Conservation (phyloP, 2,797 vertebrate species). For the Leptodactylus fallax region DNA sequence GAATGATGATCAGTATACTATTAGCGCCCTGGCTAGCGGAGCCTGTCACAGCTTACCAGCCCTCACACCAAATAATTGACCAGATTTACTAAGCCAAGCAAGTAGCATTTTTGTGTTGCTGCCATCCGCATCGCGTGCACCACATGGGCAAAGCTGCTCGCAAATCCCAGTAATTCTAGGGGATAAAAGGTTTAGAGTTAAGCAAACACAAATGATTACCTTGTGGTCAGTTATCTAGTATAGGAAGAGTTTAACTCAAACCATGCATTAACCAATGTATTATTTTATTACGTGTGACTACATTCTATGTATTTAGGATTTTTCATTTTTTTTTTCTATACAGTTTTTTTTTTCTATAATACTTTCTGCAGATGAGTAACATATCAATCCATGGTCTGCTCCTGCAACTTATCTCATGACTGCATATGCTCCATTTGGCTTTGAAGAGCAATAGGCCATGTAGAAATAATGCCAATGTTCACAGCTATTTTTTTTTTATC, state of each 20-base stretch:
- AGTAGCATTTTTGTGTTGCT: slow-evolving; percentile 27
- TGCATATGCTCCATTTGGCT: slow-evolving; percentile 5
- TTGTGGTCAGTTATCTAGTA: neutral
- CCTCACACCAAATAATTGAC: slow-evolving; percentile 9
- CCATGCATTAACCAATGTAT: neutral
- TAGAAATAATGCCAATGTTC: neutral
- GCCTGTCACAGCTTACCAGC: slow-evolving; percentile 17
- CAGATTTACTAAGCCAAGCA: slow-evolving; percentile 38
- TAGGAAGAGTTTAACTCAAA: neutral
- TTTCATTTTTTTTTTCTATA: neutral
- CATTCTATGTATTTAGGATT: neutral
- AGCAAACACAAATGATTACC: slow-evolving; percentile 7
- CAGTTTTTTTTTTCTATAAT: neutral
- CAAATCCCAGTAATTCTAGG: slow-evolving; percentile 23
- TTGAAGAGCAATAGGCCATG: neutral
- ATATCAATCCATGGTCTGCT: neutral
- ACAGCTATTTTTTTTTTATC: neutral
- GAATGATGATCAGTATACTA: neutral
- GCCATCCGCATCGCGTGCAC: slow-evolving; percentile 24
- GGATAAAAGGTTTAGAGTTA: slow-evolving; percentile 35
- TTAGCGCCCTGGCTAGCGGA: neutral
- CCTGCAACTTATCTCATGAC: slow-evolving; percentile 9
- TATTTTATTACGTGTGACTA: neutral
- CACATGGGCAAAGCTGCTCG: slow-evolving; percentile 14
- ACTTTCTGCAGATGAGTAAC: neutral